Conservation (phyloP, 1,140 invertebrate genomes). For the Aphis gossypii region DNA sequence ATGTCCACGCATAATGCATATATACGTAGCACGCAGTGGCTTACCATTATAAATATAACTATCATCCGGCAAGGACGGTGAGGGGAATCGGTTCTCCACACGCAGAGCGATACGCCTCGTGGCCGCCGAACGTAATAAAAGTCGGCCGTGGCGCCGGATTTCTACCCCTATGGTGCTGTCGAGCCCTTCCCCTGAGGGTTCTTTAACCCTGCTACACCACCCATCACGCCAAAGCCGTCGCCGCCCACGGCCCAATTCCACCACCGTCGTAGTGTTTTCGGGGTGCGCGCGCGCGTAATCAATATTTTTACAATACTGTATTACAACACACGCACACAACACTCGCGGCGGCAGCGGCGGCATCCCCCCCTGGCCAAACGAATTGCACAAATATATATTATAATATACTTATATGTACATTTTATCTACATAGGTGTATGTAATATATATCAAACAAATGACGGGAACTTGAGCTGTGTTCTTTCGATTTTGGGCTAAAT, state of each 20-base stretch:
- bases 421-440: neutral
- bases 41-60: neutral
- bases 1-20: neutral
- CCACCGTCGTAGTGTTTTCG: constrained; percentile 13
- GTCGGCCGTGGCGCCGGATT: constrained; percentile 55
- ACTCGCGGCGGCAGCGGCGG: neutral
- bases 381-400: constrained; percentile 1
- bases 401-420: neutral
- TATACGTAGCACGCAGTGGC: neutral
- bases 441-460: neutral
- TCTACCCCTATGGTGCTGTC: constrained; percentile 33
- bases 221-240: neutral
- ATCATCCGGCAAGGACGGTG: neutral
- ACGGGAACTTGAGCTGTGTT: neutral
- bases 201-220: constrained; percentile 31
- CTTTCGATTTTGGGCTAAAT: neutral
- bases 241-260: neutral
- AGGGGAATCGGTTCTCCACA: neutral
- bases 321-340: neutral
- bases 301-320: constrained; percentile 51
- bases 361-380: neutral
- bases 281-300: constrained; percentile 39
- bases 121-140: neutral
- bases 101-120: neutral
- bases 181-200: constrained; percentile 32